Base-by-base conservation (phyloP, 2,888 invertebrate genomes). In the Agrochola lychnidis region DNA sequence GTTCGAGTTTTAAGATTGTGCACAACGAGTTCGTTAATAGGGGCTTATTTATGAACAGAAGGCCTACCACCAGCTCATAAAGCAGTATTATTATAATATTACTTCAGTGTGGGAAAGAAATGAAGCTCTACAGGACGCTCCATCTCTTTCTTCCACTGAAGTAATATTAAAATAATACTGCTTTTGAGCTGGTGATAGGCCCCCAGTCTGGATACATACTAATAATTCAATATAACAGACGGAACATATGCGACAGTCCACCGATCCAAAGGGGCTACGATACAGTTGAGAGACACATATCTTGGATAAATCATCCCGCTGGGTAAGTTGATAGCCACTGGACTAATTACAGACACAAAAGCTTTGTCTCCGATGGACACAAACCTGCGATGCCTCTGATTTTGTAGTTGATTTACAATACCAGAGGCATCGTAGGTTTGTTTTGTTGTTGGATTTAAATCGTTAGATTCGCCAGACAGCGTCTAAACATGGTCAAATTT, bases 211-310 rank as follows among this genome's bases (percentile, higher is more conserved):
- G 19, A 36, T 59, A 48, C 2, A 48, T 48, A 69, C 45, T 79
- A 67, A 61, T 64, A 12, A 30, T 51, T 67, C 12, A 22, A 68
- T 68, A 64, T 59, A 73, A 69, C 76, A 82, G 77, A 64, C 71
- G 74, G 6, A 61, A 61, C 10, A 36, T 85, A 53, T 83, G 83
- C 40, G 62, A 84, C 36, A 36, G 61, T 45, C 36, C 70, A 19
- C 79, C 76, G 22, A 25, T 77, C 1, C 45, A 62, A 62, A 62
- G 79, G 10, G 76, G 76, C 22, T 77, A 62, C 25, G 76, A 77
- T n/a, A 77, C 45, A 22, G 4, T 77, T 1, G 76, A 77, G 56
- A 69, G 4, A 62, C 25, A 40, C 10, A 79, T 79, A n/a, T 77
- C 76, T 14, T 77, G 76, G 76, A 70, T 10, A 14, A 0, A 62